Evolutionary conservation across 2,113 vertebrate genomes (phyloP).

Genomic region (Amblyornis subalaris): DNA sequence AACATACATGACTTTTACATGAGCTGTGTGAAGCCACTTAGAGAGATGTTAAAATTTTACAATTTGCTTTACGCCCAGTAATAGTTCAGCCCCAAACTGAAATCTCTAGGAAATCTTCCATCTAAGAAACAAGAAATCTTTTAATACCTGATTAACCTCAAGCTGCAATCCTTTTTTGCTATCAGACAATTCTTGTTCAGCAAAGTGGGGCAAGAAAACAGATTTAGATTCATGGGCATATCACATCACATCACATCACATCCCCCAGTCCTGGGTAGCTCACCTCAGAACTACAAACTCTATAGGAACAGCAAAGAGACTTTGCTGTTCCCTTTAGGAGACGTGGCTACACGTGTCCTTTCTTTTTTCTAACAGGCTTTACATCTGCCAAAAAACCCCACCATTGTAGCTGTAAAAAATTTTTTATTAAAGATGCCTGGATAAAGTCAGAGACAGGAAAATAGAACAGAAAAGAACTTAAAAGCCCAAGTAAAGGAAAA

Average conservation of each 20-base stretch:
- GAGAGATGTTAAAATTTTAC: background rate
- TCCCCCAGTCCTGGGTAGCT: background rate
- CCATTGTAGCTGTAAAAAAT: background rate
- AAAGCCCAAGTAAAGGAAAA: slow-evolving; percentile 23
- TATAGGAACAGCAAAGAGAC: background rate
- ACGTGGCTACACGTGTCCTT: slow-evolving; percentile 20
- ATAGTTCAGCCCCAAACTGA: background rate
- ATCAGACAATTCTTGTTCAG: background rate
- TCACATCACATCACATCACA: background rate
- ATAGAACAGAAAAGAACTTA: slow-evolving; percentile 12
- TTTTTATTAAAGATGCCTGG: slow-evolving; percentile 16
- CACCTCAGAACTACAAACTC: background rate
- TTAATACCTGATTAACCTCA: background rate
- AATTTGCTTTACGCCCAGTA: background rate
- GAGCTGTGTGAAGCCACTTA: background rate
- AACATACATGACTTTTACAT: background rate
- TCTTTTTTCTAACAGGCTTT: background rate
- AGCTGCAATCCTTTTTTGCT: background rate
- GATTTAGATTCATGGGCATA: background rate
- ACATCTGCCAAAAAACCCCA: background rate
- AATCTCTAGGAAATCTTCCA: background rate
- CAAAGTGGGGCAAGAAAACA: background rate
- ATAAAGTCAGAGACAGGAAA: slow-evolving; percentile 5
- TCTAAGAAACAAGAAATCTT: background rate
- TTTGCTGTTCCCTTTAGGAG: background rate